Percentiles rank a stretch among this genome's conserved stretches.
Evolutionary conservation across 2,888 invertebrate species (phyloP).

Genomic region (Orchesella flavescens): DNA sequence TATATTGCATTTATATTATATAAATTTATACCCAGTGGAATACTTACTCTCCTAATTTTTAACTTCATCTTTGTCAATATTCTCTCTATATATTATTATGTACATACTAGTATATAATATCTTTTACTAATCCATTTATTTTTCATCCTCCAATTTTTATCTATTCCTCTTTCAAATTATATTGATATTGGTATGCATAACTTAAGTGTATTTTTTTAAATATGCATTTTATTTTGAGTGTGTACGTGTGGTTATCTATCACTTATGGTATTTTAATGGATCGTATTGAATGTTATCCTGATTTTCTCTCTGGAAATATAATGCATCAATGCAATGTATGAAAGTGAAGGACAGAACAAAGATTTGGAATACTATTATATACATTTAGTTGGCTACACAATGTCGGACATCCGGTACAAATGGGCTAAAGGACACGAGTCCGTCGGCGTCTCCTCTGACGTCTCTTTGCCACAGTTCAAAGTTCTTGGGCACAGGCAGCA

Average conservation of each 20-base stretch:
- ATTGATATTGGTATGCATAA: neutral
- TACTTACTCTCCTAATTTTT: neutral
- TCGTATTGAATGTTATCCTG: constrained; percentile 29
- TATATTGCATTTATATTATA: constrained; percentile 14
- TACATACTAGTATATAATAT: too few relatives aligned
- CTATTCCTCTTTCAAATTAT: constrained; percentile 19
- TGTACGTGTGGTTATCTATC: constrained; percentile 16
- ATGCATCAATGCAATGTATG: constrained; percentile 36
- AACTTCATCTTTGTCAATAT: neutral
- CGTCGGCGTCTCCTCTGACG: constrained; percentile 95
- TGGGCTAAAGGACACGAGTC: constrained; percentile 97
- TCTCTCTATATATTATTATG: too few relatives aligned
- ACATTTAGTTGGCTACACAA: constrained; percentile 95
- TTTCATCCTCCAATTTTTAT: constrained; percentile 27
- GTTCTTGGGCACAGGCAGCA: constrained; percentile 96
- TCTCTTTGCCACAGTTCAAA: constrained; percentile 98
- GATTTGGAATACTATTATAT: constrained; percentile 48
- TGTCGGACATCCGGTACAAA: constrained; percentile 97
- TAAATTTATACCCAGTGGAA: neutral
- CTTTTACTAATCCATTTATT: constrained; percentile 47
- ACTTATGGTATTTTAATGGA: constrained; percentile 1
- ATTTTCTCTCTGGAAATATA: too few relatives aligned
- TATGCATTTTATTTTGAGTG: constrained; percentile 37
- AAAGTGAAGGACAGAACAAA: neutral
- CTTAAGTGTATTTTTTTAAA: constrained; percentile 27